These are phyloP conservation scores for Pteronotus mesoamericanus DNA, from an alignment of 2,797 vertebrate genomes.

Conservation along the genomic window DNA sequence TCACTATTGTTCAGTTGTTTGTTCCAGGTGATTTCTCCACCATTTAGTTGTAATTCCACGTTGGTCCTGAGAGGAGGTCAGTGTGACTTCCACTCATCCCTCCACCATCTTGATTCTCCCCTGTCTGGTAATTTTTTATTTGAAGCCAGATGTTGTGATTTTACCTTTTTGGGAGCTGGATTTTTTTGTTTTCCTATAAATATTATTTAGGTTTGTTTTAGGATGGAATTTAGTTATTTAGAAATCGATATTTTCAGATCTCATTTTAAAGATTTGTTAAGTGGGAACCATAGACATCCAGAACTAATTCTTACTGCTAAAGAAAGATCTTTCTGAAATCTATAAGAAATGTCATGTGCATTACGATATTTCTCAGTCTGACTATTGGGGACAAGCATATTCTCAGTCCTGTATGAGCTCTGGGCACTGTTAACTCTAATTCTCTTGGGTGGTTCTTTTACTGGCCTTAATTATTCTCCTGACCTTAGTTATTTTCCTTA, in stretches of 20 bases:
- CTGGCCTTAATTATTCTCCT: neutral
- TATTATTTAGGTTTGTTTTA: neutral
- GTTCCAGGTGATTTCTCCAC: too few species aligned
- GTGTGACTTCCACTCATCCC: too few species aligned
- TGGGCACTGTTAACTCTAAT: neutral
- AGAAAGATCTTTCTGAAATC: constrained; percentile 2
- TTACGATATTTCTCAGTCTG: neutral
- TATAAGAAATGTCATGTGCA: neutral
- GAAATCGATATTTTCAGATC: neutral
- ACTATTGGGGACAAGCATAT: neutral
- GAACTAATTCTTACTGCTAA: neutral
- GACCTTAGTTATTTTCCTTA: neutral
- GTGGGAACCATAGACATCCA: neutral
- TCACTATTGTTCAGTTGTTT: too few species aligned
- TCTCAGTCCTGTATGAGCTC: neutral
- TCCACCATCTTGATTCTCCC: too few species aligned
- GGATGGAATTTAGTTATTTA: neutral
- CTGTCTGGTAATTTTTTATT: neutral
- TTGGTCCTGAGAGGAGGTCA: too few species aligned
- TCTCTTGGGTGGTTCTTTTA: neutral
- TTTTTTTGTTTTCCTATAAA: neutral
- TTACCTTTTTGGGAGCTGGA: neutral
- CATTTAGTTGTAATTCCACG: too few species aligned
- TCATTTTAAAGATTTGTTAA: neutral
- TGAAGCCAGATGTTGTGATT: neutral